Evolutionary conservation across 2,113 vertebrate genomes (phyloP).

Genomic region (Galbula dea): DNA sequence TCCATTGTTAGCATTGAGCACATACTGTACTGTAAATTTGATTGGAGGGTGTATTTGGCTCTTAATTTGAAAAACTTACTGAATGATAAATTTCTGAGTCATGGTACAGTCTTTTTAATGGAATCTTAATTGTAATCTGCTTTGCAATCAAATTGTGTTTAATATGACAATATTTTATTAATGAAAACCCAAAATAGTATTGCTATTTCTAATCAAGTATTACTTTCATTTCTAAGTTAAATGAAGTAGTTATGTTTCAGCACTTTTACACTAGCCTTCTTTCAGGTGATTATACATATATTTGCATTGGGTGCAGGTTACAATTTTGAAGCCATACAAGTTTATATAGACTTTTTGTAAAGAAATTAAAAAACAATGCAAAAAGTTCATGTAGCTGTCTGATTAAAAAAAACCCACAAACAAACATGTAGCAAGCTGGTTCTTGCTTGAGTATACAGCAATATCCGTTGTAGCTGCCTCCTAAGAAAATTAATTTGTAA

Average conservation of each 20-base stretch:
- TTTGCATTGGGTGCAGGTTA: slow-evolving; percentile 72
- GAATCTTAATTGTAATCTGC: slow-evolving; percentile 72
- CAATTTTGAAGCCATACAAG: slow-evolving; percentile 79
- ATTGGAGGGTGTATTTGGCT: slow-evolving; percentile 52
- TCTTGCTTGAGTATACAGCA: slow-evolving; percentile 85
- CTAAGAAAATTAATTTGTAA: slow-evolving; percentile 73
- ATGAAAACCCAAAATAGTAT: slow-evolving; percentile 35
- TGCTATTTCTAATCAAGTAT: slow-evolving; percentile 61
- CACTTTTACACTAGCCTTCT: slow-evolving; percentile 73
- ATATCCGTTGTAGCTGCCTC: slow-evolving; percentile 78
- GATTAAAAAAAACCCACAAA: neutral
- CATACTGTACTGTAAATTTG: slow-evolving; percentile 36
- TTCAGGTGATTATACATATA: slow-evolving; percentile 61
- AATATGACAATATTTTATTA: slow-evolving; percentile 47
- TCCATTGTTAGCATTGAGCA: slow-evolving; percentile 14
- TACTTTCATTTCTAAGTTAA: slow-evolving; percentile 57
- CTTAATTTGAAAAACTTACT: slow-evolving; percentile 49
- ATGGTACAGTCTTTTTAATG: slow-evolving; percentile 55
- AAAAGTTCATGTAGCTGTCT: slow-evolving; percentile 63
- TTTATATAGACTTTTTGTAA: slow-evolving; percentile 70
- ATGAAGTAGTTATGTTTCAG: slow-evolving; percentile 68
- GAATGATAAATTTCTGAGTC: slow-evolving; percentile 46
- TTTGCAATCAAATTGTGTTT: slow-evolving; percentile 51
- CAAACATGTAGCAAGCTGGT: slow-evolving; percentile 88
- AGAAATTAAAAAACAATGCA: slow-evolving; percentile 61